Percentiles rank a stretch among this genome's conserved stretches.
These are phyloP conservation scores for Hoplodrina ambigua DNA, from an alignment of 2,888 invertebrate genomes.

Conservation along the genomic window DNA sequence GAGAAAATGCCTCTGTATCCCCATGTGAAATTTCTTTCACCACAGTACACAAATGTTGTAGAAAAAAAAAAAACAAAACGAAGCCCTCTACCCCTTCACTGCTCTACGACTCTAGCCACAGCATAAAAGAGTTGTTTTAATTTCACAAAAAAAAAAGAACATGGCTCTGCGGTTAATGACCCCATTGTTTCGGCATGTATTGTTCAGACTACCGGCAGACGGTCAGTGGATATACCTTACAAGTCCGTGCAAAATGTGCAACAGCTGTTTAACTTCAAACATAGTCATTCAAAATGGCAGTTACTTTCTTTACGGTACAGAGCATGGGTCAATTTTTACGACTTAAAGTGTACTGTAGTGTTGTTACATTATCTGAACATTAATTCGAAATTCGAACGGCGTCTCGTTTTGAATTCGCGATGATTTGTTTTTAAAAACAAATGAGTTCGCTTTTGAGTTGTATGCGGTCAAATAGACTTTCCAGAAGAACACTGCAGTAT, in stretches of 20 bases:
- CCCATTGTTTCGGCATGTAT: conserved; percentile 70
- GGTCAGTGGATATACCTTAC: conserved; percentile 46
- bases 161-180: conserved; percentile 68
- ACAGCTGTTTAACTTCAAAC: conserved; percentile 40
- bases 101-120: conserved; percentile 37
- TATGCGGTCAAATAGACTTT: neutral
- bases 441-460: neutral
- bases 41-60: neutral
- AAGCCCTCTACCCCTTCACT: conserved; percentile 16
- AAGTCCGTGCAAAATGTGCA: conserved; percentile 20
- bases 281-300: conserved; percentile 16
- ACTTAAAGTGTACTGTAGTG: conserved; percentile 2
- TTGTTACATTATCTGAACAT: too few relatives aligned
- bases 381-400: too few relatives aligned
- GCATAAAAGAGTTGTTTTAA: conserved; percentile 67
- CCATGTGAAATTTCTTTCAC: neutral
- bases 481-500: neutral
- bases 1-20: neutral
- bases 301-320: conserved; percentile 10
- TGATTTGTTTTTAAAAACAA: too few relatives aligned
- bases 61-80: neutral
- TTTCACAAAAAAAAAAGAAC: conserved; percentile 67
- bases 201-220: conserved; percentile 66
- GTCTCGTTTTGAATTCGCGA: too few relatives aligned
- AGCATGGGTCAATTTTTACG: conserved; percentile 1